These are phyloP conservation scores for Phyllotreta striolata DNA, from an alignment of 2,888 invertebrate genomes.

Conservation along the genomic window DNA sequence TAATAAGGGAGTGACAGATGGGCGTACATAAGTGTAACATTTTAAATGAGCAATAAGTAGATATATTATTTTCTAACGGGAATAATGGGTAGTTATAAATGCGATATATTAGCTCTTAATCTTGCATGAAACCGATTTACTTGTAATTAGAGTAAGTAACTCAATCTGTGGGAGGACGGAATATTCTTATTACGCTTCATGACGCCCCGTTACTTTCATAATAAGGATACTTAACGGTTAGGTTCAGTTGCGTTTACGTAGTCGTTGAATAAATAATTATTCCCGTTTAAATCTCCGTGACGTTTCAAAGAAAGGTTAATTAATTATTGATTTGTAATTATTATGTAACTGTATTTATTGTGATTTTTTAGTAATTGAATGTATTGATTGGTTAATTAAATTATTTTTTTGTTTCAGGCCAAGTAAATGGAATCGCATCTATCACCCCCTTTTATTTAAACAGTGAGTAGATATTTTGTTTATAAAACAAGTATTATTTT, in stretches of 20 bases:
- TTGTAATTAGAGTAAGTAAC: slow-evolving; percentile 33
- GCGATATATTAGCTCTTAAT: slow-evolving; percentile 2
- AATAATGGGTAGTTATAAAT: slow-evolving; percentile 4
- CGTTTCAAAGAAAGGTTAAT: not conserved
- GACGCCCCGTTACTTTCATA: slow-evolving; percentile 22
- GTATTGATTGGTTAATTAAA: not conserved
- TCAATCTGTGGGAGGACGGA: slow-evolving; percentile 32
- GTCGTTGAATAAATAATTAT: not conserved
- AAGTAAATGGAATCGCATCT: slow-evolving; percentile 61
- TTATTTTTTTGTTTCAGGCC: slow-evolving; percentile 54
- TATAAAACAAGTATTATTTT: slow-evolving; percentile 9
- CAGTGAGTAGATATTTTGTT: slow-evolving; percentile 51
- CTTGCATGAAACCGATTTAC: slow-evolving; percentile 21
- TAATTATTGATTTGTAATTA: not conserved
- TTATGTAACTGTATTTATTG: not conserved
- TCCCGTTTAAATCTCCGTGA: not conserved
- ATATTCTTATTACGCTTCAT: slow-evolving; percentile 27
- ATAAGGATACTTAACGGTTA: slow-evolving; percentile 8
- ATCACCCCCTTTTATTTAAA: slow-evolving; percentile 57
- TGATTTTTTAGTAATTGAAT: slow-evolving; percentile 3
- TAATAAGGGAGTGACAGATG: too few relatives aligned
- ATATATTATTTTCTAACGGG: too few relatives aligned
- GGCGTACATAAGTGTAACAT: too few relatives aligned
- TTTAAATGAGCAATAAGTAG: too few relatives aligned
- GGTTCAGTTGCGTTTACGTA: slow-evolving; percentile 8